Percentiles rank a stretch among this genome's conserved stretches.
These are phyloP conservation scores for Hemiprocne comata DNA, from an alignment of 2,113 vertebrate species.

Conservation along the genomic window DNA sequence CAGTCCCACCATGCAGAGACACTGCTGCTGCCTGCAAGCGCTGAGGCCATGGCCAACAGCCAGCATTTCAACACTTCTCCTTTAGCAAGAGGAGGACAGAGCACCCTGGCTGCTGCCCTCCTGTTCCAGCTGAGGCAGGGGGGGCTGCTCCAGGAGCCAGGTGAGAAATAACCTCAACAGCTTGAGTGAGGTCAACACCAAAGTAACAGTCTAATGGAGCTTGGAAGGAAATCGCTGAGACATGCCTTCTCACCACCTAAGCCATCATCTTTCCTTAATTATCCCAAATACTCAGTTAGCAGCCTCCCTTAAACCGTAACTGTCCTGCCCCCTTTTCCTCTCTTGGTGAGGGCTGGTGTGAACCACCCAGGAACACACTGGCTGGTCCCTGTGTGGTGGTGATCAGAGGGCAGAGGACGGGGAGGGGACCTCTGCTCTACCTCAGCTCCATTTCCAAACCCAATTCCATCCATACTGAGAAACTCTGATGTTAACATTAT, in stretches of 20 bases:
- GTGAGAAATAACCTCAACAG: neutral
- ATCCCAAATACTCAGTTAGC: neutral
- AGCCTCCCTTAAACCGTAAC: neutral
- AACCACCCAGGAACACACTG: neutral
- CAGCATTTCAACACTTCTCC: neutral
- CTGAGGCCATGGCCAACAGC: neutral
- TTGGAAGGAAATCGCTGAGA: neutral
- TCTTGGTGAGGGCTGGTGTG: neutral
- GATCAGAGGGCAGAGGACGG: neutral
- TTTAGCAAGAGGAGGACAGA: neutral
- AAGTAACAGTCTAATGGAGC: neutral
- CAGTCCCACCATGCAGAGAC: neutral
- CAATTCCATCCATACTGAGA: neutral
- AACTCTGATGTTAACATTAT: neutral
- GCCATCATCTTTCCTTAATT: neutral
- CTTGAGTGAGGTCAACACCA: fast-evolving
- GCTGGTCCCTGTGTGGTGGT: fast-evolving
- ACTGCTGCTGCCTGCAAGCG: neutral
- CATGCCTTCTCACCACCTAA: neutral
- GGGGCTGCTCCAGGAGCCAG: neutral
- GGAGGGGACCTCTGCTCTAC: neutral
- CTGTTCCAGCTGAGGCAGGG: neutral
- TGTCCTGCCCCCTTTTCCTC: neutral
- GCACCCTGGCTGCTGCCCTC: neutral
- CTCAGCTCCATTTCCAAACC: neutral